Evolutionary conservation across 2,888 invertebrate species (phyloP).

Genomic region (Andrena hattorfiana): DNA sequence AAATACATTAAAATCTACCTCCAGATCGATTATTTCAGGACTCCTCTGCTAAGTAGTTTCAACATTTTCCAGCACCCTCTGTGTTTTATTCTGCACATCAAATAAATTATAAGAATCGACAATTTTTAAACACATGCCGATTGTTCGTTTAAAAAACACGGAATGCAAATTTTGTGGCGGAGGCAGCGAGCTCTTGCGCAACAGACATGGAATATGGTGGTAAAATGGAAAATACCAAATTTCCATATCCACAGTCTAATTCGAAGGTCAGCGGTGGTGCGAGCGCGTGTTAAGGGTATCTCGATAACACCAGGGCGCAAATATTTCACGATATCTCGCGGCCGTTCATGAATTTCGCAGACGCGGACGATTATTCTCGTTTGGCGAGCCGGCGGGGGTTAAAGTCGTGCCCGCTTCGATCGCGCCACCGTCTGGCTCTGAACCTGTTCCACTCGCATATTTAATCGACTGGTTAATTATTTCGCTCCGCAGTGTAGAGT

Average conservation of each 20-base stretch:
- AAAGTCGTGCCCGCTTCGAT: slow-evolving; percentile 33
- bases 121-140: not conserved
- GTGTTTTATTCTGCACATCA: too few species aligned
- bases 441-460: slow-evolving; percentile 6
- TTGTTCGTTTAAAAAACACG: not conserved
- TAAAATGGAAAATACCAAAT: slow-evolving; percentile 19
- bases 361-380: slow-evolving; percentile 55
- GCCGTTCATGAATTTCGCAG: slow-evolving; percentile 61
- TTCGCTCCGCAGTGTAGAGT: not conserved
- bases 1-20: too few species aligned
- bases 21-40: too few species aligned
- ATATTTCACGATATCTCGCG: slow-evolving; percentile 56
- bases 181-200: not conserved
- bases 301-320: slow-evolving; percentile 53
- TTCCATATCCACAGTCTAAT: slow-evolving; percentile 21
- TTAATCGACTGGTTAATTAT: not conserved
- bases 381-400: slow-evolving; percentile 17
- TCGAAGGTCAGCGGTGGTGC: slow-evolving; percentile 1
- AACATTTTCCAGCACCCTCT: too few species aligned
- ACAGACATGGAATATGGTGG: not conserved
- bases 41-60: too few species aligned
- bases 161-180: slow-evolving; percentile 13
- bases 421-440: slow-evolving; percentile 12
- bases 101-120: too few species aligned
- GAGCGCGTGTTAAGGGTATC: slow-evolving; percentile 13